Evolutionary conservation across 2,888 invertebrate species (phyloP), one percentile per base, ranked within the genome.

Genomic region (Cephus spinipes): DNA sequence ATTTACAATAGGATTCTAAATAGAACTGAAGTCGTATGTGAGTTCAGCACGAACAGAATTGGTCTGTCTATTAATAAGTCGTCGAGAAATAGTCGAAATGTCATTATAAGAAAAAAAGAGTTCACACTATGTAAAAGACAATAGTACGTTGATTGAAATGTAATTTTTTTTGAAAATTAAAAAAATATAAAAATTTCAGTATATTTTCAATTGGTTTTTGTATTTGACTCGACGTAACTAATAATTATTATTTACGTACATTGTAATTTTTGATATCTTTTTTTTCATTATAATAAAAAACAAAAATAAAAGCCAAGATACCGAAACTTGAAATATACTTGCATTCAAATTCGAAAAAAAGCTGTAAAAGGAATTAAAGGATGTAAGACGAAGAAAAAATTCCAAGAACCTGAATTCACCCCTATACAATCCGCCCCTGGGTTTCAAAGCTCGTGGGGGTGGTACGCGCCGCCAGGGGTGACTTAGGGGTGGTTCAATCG

Each of bases 401-500:
- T 30, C 30, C 35, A 34, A 73, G 74, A n/a, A 12, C 74, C 74
- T 33, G 12, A n/a, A 73, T 34, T n/a, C 74, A 34, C 12, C 34
- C 74, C 74, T 12, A 32, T 30, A 34, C 0, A 15, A 23, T 32
- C 74, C 85, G 87, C 79, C 85, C 87, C 87, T 87, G 88, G 87
- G 85, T 89, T 89, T 86, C 85, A 87, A 87, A 87, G 87, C 83
- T 82, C 82, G 81, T 79, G 80, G 81, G 82, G 82, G 83, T 81
- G 84, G 83, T 77, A 81, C 75, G 40, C 40, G 80, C 78, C 79
- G 79, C 81, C 82, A 81, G 82, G 85, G 85, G 84, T 83, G 85
- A 85, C 81, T 85, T 84, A 79, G 83, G 85, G 85, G 86, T 87
- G 86, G 86, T 89, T 87, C 89, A 89, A 88, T 87, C 87, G 87